phyloP scores from a whole-genome alignment of 2,888 invertebrate species.

The Athalia rosae region DNA sequence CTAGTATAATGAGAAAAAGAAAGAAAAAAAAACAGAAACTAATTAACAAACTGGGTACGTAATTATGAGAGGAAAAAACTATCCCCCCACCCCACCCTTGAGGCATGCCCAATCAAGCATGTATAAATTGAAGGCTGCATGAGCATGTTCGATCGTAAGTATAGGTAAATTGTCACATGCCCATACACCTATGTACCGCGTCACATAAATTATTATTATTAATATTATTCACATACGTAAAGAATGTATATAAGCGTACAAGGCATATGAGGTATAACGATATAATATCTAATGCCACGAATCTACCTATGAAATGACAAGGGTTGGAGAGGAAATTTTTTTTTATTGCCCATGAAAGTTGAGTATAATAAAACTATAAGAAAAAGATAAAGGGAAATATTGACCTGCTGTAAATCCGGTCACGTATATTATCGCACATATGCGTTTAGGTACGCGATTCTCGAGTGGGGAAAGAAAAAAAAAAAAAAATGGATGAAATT shows the following conservation, averaged over 20 bases:
- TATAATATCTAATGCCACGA: slow-evolving; percentile 6
- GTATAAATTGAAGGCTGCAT: slow-evolving; percentile 60
- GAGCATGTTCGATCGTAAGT: slow-evolving; percentile 57
- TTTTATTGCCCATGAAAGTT: slow-evolving; percentile 20
- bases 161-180: not conserved
- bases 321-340: not conserved
- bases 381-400: not conserved
- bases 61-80: not conserved
- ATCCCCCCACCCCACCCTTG: not conserved
- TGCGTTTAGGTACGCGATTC: slow-evolving; percentile 9
- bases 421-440: not conserved
- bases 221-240: not conserved
- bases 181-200: not conserved
- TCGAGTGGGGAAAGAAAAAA: slow-evolving; percentile 16
- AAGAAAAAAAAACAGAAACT: not conserved
- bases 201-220: not conserved
- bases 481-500: slow-evolving; percentile 4
- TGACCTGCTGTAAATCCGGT: slow-evolving; percentile 14
- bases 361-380: not conserved
- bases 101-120: slow-evolving; percentile 60
- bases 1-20: not conserved
- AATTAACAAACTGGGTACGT: not conserved
- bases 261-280: not conserved
- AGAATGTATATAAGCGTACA: not conserved
- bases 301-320: slow-evolving; percentile 21